Evolutionary conservation across 2,888 invertebrate species (phyloP).

Genomic region (Ornithoptera alexandrae): DNA sequence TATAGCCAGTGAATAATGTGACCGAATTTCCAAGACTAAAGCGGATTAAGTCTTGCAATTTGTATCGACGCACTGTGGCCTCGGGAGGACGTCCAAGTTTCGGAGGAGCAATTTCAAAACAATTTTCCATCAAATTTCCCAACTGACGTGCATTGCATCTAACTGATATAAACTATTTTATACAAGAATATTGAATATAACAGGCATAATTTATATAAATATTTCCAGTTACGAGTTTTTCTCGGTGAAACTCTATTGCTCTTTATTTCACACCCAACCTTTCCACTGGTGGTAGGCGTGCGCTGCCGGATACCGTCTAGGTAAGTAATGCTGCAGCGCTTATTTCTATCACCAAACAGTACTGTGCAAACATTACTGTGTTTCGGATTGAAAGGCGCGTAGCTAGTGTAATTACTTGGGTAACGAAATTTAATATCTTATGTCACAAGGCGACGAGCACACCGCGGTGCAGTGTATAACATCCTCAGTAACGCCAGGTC

Average conservation of each 20-base stretch:
- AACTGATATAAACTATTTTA: not conserved
- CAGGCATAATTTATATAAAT: not conserved
- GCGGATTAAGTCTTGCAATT: slow-evolving; percentile 12
- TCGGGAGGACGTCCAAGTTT: slow-evolving; percentile 44
- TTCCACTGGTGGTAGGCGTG: too few species aligned
- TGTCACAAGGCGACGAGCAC: too few species aligned
- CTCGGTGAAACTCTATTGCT: not conserved
- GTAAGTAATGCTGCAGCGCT: too few species aligned
- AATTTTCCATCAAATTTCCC: slow-evolving; percentile 71
- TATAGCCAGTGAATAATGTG: not conserved
- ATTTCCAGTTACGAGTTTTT: not conserved
- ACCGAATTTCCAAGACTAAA: slow-evolving; percentile 8
- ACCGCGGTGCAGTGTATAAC: too few species aligned
- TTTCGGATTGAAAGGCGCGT: too few species aligned
- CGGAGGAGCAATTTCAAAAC: slow-evolving; percentile 71
- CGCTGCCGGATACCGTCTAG: too few species aligned
- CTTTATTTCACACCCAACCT: too few species aligned
- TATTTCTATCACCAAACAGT: too few species aligned
- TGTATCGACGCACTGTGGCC: slow-evolving; percentile 29
- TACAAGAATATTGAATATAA: not conserved
- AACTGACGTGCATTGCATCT: slow-evolving; percentile 43
- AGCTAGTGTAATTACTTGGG: too few species aligned
- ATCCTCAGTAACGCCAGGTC: too few species aligned
- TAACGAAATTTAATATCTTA: too few species aligned
- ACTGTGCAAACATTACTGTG: too few species aligned